Base-by-base conservation (phyloP, 92 coral and sea anemone species). In the Umimayanthus kanabou region DNA sequence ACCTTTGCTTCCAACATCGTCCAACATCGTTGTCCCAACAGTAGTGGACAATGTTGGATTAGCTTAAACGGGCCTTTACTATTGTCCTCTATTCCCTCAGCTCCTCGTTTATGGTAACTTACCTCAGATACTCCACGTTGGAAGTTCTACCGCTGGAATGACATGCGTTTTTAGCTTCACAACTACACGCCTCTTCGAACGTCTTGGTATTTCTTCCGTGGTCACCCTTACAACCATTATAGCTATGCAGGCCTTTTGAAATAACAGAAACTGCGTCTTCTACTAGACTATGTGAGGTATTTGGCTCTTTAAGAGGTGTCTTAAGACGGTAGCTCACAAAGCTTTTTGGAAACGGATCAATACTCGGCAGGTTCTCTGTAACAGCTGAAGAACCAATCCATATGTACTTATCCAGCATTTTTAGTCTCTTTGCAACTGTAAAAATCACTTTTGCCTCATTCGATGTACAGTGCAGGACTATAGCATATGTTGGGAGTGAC, bases 91-190 rank as follows among this genome's bases (percentile, higher is more conserved):
- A 50, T 7, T 0, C 49, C 8, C 49, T 45, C n/a, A n/a, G n/a
- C n/a, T n/a, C n/a, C n/a, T n/a, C n/a, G 67, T 20, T 61, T 61
- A 61, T 0, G 23, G 7, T 6, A 61, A 20, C 77, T 73, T 73
- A 73, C 77, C 77, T 73, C 9, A 73, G 18, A 73, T 37, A 73
- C 39, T 73, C 77, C 77, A 73, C 77, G 20, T 39, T 73, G 47
- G 43, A 18, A 18, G 5, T 73, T 20, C 37, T 40, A 26, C 43
- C 77, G 45, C 9, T 73, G 15, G 45, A 4, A 39, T 18, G 16
- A 22, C 77, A 73, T 73, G 23, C n/a, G 23, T 37, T 4, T 16
- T 73, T 25, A 33, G 43, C 20, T 37, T 73, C 77, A 37, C 77
- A 73, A 22, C 77, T 37, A 29, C 77, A 73, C 77, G 47, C 22